These are phyloP conservation scores for Parnassius mnemosyne DNA, from an alignment of 2,888 invertebrate species.

Conservation along the genomic window DNA sequence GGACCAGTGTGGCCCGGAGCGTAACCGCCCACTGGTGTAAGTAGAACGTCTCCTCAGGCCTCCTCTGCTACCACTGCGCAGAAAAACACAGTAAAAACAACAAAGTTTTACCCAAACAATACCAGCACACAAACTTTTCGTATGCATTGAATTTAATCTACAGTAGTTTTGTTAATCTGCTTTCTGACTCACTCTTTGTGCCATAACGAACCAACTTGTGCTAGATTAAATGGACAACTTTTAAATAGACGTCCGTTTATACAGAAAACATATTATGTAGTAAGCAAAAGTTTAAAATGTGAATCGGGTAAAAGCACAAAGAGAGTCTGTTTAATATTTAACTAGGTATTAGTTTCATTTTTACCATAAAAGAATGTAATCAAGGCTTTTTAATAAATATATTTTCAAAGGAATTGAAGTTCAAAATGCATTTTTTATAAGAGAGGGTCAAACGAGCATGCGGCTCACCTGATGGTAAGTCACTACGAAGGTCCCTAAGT, in stretches of 20 bases:
- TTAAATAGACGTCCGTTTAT: slow-evolving; percentile 21
- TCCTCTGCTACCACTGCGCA: slow-evolving; percentile 65
- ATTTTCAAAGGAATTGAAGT: too few species aligned
- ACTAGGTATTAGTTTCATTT: too few species aligned
- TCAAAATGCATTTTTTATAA: too few species aligned
- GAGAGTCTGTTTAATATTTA: slow-evolving; percentile 13
- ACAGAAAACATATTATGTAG: slow-evolving; percentile 18
- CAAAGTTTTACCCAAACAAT: slow-evolving; percentile 25
- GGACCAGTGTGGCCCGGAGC: slow-evolving; percentile 90
- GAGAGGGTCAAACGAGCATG: too few species aligned
- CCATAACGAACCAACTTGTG: slow-evolving; percentile 23
- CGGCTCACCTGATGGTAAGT: too few species aligned
- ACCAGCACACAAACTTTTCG: slow-evolving; percentile 24
- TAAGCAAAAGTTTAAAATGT: slow-evolving; percentile 19
- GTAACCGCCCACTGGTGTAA: slow-evolving; percentile 81
- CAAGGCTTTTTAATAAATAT: too few species aligned
- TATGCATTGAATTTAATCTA: slow-evolving; percentile 27
- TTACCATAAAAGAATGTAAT: too few species aligned
- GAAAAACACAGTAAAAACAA: slow-evolving; percentile 29
- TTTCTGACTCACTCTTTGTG: slow-evolving; percentile 20
- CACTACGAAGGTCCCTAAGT: too few species aligned
- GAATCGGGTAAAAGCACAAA: slow-evolving; percentile 2
- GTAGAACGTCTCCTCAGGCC: slow-evolving; percentile 81
- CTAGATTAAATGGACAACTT: slow-evolving; percentile 21
- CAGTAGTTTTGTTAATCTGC: slow-evolving; percentile 26